Conservation (phyloP, 1,140 invertebrate species). For the Ceratosolen fusciceps region DNA sequence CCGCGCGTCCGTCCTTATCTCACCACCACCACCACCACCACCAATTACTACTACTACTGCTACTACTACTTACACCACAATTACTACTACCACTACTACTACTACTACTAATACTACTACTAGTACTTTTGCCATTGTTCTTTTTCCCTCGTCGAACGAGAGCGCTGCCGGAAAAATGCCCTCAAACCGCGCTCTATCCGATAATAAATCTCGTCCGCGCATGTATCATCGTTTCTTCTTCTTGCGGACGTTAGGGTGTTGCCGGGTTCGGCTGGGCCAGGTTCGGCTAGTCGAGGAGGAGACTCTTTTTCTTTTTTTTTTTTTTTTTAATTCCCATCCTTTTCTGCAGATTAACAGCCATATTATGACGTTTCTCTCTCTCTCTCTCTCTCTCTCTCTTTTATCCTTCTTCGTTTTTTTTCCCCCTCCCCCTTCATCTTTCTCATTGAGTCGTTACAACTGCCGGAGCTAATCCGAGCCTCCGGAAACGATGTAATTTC, state of each 20-base stretch:
- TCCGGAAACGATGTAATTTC: neutral
- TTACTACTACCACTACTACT: too few species aligned
- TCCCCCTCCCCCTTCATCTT: neutral
- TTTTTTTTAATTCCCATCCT: too few species aligned
- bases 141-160: slow-evolving; percentile 46
- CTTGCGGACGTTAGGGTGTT: neutral
- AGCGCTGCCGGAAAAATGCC: neutral
- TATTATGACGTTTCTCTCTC: too few species aligned
- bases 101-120: too few species aligned
- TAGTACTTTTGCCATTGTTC: slow-evolving; percentile 61
- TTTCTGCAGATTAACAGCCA: too few species aligned
- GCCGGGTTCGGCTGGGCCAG: too few species aligned
- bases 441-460: slow-evolving; percentile 23
- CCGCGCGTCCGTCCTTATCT: slow-evolving; percentile 50
- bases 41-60: too few species aligned
- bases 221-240: slow-evolving; percentile 20
- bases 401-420: neutral
- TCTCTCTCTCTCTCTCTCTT: too few species aligned
- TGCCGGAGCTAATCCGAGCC: slow-evolving; percentile 10
- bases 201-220: slow-evolving; percentile 25
- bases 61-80: too few species aligned
- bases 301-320: neutral
- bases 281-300: neutral
- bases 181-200: slow-evolving; percentile 17
- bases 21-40: too few species aligned